These are phyloP conservation scores for Gastracanthus pulcherrimus DNA, from an alignment of 2,888 invertebrate species.

Conservation along the genomic window DNA sequence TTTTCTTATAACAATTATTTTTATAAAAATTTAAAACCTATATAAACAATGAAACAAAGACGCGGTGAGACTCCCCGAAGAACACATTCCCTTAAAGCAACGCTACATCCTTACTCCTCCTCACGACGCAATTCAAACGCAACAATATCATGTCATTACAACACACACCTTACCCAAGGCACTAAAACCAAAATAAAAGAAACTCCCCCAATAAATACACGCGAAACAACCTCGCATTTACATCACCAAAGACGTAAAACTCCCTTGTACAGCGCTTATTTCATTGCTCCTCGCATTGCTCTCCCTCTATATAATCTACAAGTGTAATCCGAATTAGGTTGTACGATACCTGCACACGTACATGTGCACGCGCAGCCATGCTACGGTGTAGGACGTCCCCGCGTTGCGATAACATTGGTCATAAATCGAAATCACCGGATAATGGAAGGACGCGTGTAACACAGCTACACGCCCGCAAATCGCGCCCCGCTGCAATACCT, in stretches of 20 bases:
- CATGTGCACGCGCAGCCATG: too few species aligned
- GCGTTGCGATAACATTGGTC: constrained; percentile 14
- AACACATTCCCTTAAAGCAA: too few species aligned
- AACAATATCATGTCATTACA: background rate
- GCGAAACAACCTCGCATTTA: background rate
- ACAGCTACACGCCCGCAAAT: background rate
- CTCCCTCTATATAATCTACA: constrained; percentile 15
- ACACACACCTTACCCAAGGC: background rate
- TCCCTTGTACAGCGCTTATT: background rate
- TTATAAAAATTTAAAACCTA: too few species aligned
- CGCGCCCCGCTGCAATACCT: background rate
- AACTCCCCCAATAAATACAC: background rate
- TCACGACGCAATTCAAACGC: too few species aligned
- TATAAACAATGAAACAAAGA: too few species aligned
- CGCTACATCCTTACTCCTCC: too few species aligned
- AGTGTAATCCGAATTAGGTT: constrained; percentile 48
- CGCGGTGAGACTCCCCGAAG: too few species aligned
- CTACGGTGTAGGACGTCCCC: background rate
- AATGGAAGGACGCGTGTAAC: constrained; percentile 4
- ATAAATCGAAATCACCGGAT: constrained; percentile 53
- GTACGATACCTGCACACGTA: too few species aligned
- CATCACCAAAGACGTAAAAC: background rate
- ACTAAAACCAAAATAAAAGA: background rate
- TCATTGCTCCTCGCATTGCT: too few species aligned
- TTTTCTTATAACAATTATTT: too few species aligned